Evolutionary conservation across 2,888 invertebrate species (phyloP), one percentile per base, ranked within the genome.

Genomic region (Dione vanillae): DNA sequence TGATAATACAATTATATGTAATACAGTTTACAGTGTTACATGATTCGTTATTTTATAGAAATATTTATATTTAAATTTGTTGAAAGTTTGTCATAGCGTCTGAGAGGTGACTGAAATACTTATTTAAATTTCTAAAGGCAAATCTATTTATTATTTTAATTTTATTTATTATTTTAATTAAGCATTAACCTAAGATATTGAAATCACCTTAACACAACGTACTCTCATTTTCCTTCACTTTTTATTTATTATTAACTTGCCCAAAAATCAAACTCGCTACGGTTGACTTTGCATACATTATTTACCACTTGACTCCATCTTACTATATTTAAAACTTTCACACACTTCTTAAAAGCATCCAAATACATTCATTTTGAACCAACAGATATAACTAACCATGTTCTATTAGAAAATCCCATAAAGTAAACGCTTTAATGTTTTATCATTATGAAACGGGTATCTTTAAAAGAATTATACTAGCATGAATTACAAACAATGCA

Each of bases 1-100:
- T 47, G 70, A 65, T 72, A 73, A 73, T 73, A 58, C 69, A 71
- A 71, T 71, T 69, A 71, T 9, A 51, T 37, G 45, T 52, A 35
- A 45, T 61, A 40, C 58, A 35, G 37, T 16, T 64, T 56, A 65
- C 35, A n/a, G 10, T 16, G 40, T 64, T 52, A 65, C n/a, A 12
- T 45, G 2, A 45, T 20, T 43, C 35, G 20, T 40, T 3, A 16
- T n/a, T 49, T 11, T 20, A 14, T 47, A 19, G 37, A 49, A 40
- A 37, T 20, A 37, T 43, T 43, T 14, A 51, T 37, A 11, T 40
- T 27, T 5, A 3, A 27, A 27, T 27, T 27, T 27, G 27, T 27
- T 5, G 27, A 27, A 2, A 27, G 27, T 27, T 27, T 27, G 27
- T 27, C 27, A 5, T 27, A 27, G 27, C 5, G 27, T 27, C 27